Evolutionary conservation across 1,140 invertebrate species (phyloP), one percentile per base, ranked within the genome.

Genomic region (Ostrea edulis): DNA sequence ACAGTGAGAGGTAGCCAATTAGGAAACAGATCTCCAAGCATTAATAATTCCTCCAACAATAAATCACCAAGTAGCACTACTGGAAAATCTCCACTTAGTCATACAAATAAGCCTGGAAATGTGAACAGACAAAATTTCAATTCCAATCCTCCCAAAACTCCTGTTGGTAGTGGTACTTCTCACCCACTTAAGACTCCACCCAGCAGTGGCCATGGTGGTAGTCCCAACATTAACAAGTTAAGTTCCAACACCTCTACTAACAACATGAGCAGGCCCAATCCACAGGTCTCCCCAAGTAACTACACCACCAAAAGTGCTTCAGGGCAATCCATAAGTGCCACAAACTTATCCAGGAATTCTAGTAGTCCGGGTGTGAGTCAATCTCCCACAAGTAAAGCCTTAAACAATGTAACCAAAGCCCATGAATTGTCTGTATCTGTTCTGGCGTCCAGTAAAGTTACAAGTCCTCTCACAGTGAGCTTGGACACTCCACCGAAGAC

Each of bases 171-270:
- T 52, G 68, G 51, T 71, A 22, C 84, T 20, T 25, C 84, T 53
- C 82, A 52, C 53, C 82, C 82, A 65, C 58, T 68, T 8, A 68
- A 62, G 35, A 85, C 58, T 12, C 62, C 62, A 51, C 9, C 58
- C 11, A 85, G 84, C 68, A 44, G 35, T n/a, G 35, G 55, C 53
- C 52, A 58, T 85, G 29, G 44, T 22, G 20, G 5, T 51, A 68
- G 62, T 62, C 68, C 84, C 17, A 85, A 71, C 35, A 85, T 85
- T 29, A 68, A 68, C 84, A 85, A 85, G 44, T 58, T 52, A 51
- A 68, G 22, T n/a, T 44, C 68, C 17, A 85, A 20, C 35, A 85
- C 22, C 12, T 8, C 25, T 35, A 12, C 22, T 77, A 25, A 25
- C 22, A 14, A 12, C 25, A 35, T 25, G 5, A 77, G 29, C 9